These are phyloP conservation scores for Merodon equestris DNA, from an alignment of 2,888 invertebrate species.

Conservation along the genomic window DNA sequence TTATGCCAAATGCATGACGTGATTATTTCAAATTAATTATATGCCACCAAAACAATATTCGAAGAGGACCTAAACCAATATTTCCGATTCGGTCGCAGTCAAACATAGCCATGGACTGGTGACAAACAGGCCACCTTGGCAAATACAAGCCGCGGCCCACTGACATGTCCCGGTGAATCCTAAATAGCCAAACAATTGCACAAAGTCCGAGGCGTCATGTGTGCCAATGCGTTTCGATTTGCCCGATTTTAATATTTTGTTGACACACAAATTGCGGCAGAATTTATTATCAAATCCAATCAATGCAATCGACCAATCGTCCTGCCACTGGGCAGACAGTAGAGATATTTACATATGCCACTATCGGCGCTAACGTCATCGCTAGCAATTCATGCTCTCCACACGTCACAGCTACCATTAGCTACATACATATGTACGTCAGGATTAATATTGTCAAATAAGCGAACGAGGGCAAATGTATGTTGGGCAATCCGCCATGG, in stretches of 20 bases:
- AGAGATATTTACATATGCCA: constrained; percentile 6
- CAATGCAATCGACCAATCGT: constrained; percentile 50
- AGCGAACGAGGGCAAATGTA: not conserved
- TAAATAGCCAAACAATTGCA: constrained; percentile 42
- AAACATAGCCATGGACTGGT: not conserved
- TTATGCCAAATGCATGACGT: no score
- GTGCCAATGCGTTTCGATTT: not conserved
- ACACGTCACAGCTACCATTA: constrained; percentile 3
- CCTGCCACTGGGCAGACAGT: constrained; percentile 28
- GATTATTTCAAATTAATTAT: no score
- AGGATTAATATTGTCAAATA: constrained; percentile 41
- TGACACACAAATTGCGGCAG: constrained; percentile 63
- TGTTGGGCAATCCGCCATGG: not conserved
- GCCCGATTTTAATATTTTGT: constrained; percentile 55
- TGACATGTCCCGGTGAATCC: constrained; percentile 1
- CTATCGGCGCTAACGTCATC: not conserved
- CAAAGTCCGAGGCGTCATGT: not conserved
- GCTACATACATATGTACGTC: constrained; percentile 14
- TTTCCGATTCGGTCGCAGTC: not conserved
- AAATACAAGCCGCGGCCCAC: not conserved
- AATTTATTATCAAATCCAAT: constrained; percentile 65
- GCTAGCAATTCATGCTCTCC: not conserved
- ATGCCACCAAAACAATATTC: not conserved
- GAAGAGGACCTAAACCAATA: not conserved
- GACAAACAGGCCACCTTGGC: constrained; percentile 16